Evolutionary conservation across 2,888 invertebrate species (phyloP), one percentile per base, ranked within the genome.

Genomic region (Netelia virgata): DNA sequence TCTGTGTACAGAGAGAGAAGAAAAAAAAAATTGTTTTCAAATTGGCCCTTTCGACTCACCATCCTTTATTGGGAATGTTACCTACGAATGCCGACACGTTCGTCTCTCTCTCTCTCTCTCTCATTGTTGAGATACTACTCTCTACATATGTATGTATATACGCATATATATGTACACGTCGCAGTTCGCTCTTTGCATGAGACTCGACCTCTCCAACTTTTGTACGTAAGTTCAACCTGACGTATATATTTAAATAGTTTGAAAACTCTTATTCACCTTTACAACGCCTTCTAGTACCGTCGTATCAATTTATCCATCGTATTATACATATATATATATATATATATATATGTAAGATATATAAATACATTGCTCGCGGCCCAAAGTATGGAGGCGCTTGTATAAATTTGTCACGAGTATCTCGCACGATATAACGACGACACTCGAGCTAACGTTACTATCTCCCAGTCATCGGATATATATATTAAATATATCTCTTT

Each of bases 111-210:
- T 81, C 68, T 57, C 66, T 23, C 23, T 28, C 28, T 28, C 28
- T 28, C 28, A 74, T 50, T 74, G 43, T 81, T 66, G 59, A 28
- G 47, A 59, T 47, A 43, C 20, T 59, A 28, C 59, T 69, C 59
- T 69, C 82, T 88, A 86, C 75, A 87, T 86, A 74, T 59, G 82
- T 81, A 70, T 66, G 63, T 70, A 82, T 85, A 81, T 85, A 68
- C 59, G 77, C 63, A 84, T 87, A 82, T 78, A 50, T 73, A 63
- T 77, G 83, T 75, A 72, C 79, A 77, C 70, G 85, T 85, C 88
- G 86, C 82, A 83, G 83, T 87, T 86, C 83, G 84, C 87, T 88
- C 89, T 87, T 86, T 88, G 89, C 89, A 88, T 89, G 89, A 84
- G 88, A 88, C 83, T 87, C 86, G 87, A 87, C 84, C 86, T 86